A percentile compares a stretch with the other conserved stretches of the same genome.
Conservation (phyloP, 2,113 vertebrate genomes). For the Dromiciops gliroides region DNA sequence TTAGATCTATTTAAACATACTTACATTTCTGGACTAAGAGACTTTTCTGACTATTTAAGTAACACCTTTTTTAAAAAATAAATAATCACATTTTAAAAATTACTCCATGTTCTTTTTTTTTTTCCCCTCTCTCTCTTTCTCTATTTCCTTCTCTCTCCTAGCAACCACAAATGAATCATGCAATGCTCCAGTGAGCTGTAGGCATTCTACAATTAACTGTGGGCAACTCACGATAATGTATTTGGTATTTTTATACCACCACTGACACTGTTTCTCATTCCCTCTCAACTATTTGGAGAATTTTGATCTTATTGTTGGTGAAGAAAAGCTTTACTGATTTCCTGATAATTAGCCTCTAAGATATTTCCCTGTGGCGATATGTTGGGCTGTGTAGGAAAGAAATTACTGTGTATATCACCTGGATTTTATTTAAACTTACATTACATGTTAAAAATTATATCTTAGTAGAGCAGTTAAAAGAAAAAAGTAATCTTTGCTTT, state of each 20-base stretch:
- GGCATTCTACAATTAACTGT: slow-evolving; percentile 37
- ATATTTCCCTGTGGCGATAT: slow-evolving; percentile 9
- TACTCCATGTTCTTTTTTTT: background rate
- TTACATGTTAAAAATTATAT: slow-evolving; percentile 46
- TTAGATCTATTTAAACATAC: background rate
- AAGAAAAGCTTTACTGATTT: slow-evolving; percentile 43
- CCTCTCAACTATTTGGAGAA: slow-evolving; percentile 30
- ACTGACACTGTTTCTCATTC: slow-evolving; percentile 6
- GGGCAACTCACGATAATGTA: slow-evolving; percentile 33
- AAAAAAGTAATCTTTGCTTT: slow-evolving; percentile 38
- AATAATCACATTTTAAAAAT: background rate
- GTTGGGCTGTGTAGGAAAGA: slow-evolving; percentile 39
- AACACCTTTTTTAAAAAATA: slow-evolving; percentile 22
- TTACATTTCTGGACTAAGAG: background rate
- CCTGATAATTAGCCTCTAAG: slow-evolving; percentile 26
- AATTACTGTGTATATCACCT: slow-evolving; percentile 45
- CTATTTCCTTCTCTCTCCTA: background rate
- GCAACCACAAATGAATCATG: slow-evolving; percentile 52
- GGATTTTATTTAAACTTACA: slow-evolving; percentile 50
- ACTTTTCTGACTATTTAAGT: background rate
- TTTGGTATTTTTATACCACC: slow-evolving; percentile 49
- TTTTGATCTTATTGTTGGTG: slow-evolving; percentile 43
- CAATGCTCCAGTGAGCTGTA: slow-evolving; percentile 14
- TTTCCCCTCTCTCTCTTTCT: background rate
- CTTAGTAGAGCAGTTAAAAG: slow-evolving; percentile 24